These are phyloP conservation scores for Aulostomus chinensis DNA, from an alignment of 2,797 vertebrate species.

Conservation along the genomic window DNA sequence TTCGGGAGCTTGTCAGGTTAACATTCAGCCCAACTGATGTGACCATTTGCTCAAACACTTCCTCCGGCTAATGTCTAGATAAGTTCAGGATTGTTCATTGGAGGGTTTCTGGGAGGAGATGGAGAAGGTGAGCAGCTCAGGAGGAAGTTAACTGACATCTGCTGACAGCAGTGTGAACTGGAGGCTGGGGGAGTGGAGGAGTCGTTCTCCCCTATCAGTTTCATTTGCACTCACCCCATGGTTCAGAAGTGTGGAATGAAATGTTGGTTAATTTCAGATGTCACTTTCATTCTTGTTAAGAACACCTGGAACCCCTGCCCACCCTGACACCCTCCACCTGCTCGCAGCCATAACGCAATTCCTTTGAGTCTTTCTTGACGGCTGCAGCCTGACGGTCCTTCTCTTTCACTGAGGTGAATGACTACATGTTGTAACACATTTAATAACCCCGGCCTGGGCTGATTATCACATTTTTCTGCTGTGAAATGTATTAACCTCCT, in stretches of 20 bases:
- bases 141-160: slow-evolving; percentile 62
- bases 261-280: slow-evolving; percentile 66
- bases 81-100: too few species aligned
- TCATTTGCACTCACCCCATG: slow-evolving; percentile 68
- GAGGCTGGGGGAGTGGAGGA: slow-evolving; percentile 52
- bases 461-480: slow-evolving; percentile 9
- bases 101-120: not conserved
- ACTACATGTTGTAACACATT: slow-evolving; percentile 32
- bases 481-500: too few species aligned
- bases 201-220: slow-evolving; percentile 48
- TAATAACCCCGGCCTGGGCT: slow-evolving; percentile 35
- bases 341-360: slow-evolving; percentile 27
- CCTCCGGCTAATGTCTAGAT: too few species aligned
- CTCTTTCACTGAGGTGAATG: slow-evolving; percentile 24
- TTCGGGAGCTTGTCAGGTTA: too few species aligned
- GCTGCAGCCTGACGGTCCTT: slow-evolving; percentile 28
- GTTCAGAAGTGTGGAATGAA: slow-evolving; percentile 60
- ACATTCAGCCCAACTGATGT: too few species aligned
- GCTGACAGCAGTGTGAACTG: slow-evolving; percentile 64
- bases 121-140: slow-evolving; percentile 3
- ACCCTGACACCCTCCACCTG: slow-evolving; percentile 4
- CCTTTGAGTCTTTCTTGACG: slow-evolving; percentile 32
- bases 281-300: slow-evolving; percentile 58
- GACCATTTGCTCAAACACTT: too few species aligned
- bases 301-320: slow-evolving; percentile 58